phyloP scores from a whole-genome alignment of 2,888 invertebrate genomes.

The Parascotia fuliginaria region DNA sequence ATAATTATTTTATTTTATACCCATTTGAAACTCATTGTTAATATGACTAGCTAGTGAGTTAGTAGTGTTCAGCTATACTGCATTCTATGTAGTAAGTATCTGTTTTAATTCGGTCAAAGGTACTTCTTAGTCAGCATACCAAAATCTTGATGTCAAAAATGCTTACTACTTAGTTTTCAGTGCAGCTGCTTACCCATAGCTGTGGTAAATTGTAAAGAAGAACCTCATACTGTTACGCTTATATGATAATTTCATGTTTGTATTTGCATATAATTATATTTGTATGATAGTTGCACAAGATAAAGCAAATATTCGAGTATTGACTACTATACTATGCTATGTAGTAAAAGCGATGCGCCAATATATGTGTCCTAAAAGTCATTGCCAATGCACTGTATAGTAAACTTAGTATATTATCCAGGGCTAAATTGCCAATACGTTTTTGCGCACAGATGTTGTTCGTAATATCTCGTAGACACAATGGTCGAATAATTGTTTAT shows the following conservation, averaged over 20 bases:
- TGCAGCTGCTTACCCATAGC: background rate
- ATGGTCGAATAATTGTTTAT: background rate
- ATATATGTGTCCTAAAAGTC: too few relatives aligned
- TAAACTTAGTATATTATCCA: too few relatives aligned
- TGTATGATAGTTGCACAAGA: slow-evolving; percentile 33
- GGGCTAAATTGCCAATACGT: too few relatives aligned
- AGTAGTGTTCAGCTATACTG: background rate
- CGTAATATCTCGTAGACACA: slow-evolving; percentile 8
- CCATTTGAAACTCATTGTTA: slow-evolving; percentile 18
- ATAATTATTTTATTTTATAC: slow-evolving; percentile 7
- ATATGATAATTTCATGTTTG: slow-evolving; percentile 40
- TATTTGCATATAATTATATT: slow-evolving; percentile 25
- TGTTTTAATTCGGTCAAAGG: background rate
- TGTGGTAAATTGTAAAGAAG: slow-evolving; percentile 14
- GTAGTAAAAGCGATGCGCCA: too few relatives aligned
- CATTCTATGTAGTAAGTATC: background rate
- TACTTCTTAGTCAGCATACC: background rate
- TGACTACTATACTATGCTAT: too few relatives aligned
- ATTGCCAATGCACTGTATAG: too few relatives aligned
- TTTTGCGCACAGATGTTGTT: slow-evolving; percentile 18
- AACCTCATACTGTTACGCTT: slow-evolving; percentile 61
- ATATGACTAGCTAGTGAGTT: too few relatives aligned
- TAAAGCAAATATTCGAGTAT: slow-evolving; percentile 9
- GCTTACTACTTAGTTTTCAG: background rate
- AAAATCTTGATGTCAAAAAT: background rate